These are phyloP conservation scores for Dasypus novemcinctus DNA, from an alignment of 2,113 vertebrate genomes.

Conservation along the genomic window DNA sequence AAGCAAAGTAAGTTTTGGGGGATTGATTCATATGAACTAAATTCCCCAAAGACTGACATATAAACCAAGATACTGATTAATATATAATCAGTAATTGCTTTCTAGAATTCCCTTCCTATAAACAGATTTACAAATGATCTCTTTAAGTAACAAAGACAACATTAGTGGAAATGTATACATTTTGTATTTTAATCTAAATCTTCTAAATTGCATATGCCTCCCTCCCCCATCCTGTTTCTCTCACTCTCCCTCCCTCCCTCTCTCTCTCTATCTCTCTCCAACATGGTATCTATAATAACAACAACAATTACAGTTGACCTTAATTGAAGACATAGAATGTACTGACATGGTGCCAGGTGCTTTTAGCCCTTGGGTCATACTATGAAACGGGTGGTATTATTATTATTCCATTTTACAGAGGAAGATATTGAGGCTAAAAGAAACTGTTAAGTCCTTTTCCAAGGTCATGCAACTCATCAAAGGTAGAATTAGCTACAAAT, in stretches of 20 bases:
- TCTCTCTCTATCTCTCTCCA: background rate
- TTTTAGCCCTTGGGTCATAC: background rate
- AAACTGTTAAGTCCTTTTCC: background rate
- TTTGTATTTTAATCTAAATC: conserved; percentile 28
- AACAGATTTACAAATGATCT: conserved; percentile 33
- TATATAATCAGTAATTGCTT: background rate
- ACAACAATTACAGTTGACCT: background rate
- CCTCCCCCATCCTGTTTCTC: too few species aligned
- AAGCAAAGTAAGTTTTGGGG: background rate
- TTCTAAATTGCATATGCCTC: background rate
- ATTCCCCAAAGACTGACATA: background rate
- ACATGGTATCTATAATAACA: background rate
- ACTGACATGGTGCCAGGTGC: background rate
- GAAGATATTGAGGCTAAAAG: background rate
- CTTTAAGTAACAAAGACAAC: background rate
- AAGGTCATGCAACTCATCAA: background rate
- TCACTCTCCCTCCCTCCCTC: background rate
- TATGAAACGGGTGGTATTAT: background rate
- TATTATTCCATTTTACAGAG: background rate
- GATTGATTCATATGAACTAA: background rate
- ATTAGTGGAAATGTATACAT: background rate
- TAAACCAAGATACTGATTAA: background rate
- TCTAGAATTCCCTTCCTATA: background rate
- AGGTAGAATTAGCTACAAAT: conserved; percentile 23
- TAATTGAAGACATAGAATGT: background rate